Base-by-base conservation (phyloP, 2,888 invertebrate species). In the Listrodromus nycthemerus region DNA sequence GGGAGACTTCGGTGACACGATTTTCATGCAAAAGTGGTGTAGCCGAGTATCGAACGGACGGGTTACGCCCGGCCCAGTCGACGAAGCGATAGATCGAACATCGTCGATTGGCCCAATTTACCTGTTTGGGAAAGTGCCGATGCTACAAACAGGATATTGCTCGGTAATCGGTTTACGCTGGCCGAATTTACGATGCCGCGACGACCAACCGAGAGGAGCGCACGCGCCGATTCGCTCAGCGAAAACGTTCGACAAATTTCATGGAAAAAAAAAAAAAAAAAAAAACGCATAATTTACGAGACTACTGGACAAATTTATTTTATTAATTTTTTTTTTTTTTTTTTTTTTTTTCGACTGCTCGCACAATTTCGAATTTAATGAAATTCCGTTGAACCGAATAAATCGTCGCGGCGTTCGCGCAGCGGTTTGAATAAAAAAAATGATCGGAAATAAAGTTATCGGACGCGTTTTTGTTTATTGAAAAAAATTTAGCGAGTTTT, bases 81-180 rank as follows among this genome's bases (percentile, higher is more conserved):
- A 24, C 55, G 52, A 33, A 27, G 41, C 21, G 71, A 76, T 58
- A 67, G 83, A 80, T 76, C 75, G 75, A 71, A 67, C 70, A n/a
- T n/a, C 77, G 76, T 63, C 84, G 85, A 86, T 86, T 87, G 86
- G 86, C 86, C 84, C 81, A 87, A 87, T 87, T 87, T 86, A 63
- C 77, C 76, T 77, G 83, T 83, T 85, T 74, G 73, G 77, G 65
- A 70, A 52, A 67, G 52, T 67, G 63, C 69, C 69, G 82, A 82
- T 78, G 63, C 69, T 80, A 45, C 66, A 67, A 83, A 74, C 55
- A 81, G 85, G 82, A 85, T 86, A 86, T 86, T 86, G 74, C 85
- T 73, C 58, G 73, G 81, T 86, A 85, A 86, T 85, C 85, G 80
- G 75, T 86, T 86, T 82, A 86, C 55, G 58, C 66, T 58, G 67